Evolutionary conservation across 1,140 invertebrate genomes (phyloP), one percentile per base, ranked within the genome.

Genomic region (Halyomorpha halys): DNA sequence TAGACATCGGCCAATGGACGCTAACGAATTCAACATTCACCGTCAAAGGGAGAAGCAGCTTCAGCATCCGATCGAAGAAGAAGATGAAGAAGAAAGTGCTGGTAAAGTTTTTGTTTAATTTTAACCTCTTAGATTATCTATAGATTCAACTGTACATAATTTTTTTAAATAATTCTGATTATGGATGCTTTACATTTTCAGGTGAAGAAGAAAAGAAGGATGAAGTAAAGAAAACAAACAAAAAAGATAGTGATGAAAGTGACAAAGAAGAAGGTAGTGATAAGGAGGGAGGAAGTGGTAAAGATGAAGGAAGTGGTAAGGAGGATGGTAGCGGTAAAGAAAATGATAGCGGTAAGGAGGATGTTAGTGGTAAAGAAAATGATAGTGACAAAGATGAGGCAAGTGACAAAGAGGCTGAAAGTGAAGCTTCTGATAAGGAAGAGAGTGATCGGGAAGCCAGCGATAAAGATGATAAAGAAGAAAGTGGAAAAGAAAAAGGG

Each of bases 1-100:
- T 0, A 88, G 90, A 64, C 94, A 98, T 74, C 79, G 93, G 59
- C 84, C 89, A 6, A 78, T 97, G n/a, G 89, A 89, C 72, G 86
- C 86, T 0, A 78, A 81, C 62, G 94, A 98, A 74, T 86, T 90
- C 71, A 82, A 85, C 67, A 89, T 92, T 81, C 90, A 97, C 73
- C 77, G 91, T 39, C 84, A 86, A 61, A 77, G 94, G 62, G 87
- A 95, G 74, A 87, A 84, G 69, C 90, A 94, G 73, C 75, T 97
- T 11, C 92, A 97, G 72, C 90, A 91, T 19, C 83, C 87, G 19
- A 74, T 69, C 44, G 86, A 89, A 68, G 86, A 89, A 63, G 86
- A 89, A 49, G 87, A 90, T 62, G 86, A 87, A 63, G 85, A 82
- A 44, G 34, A 70, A 71, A 19, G 70, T 67, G 27, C 68, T 69